Evolutionary conservation across 2,797 vertebrate genomes (phyloP), one percentile per base, ranked within the genome.

Genomic region (Sebastes trivittatus): DNA sequence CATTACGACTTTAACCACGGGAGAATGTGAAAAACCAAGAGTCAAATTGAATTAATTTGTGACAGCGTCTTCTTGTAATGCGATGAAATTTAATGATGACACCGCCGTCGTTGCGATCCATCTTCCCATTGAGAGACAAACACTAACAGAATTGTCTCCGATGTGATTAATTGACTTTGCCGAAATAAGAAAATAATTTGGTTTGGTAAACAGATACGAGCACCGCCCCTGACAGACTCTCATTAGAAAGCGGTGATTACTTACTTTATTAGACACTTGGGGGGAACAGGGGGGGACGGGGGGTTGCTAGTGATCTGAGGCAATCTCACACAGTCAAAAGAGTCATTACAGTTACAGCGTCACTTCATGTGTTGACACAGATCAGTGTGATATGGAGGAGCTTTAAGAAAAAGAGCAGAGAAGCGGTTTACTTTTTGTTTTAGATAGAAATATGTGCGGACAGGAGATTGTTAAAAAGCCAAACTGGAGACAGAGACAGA

Each of bases 111-210:
- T 34, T 56, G 77, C 65, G 54, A 85, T 92, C 82, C 75, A 61
- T 89, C 87, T 85, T 80, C 65, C 75, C 30, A 68, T 58, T 55
- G 74, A 78, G 76, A 78, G 36, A 68, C 70, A 60, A 78, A 71
- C 76, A 67, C 80, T 60, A 83, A 82, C 77, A 73, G 55, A 82
- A 89, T 84, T 60, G 72, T 74, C 82, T 90, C 74, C n/a, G 34
- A 34, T 69, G 72, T 86, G 91, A 92, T 88, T 86, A 89, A 92
- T 83, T 88, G 84, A 83, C 81, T 79, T 85, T 86, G 77, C 70
- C 38, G 69, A 86, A 91, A 85, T 86, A 89, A 89, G 72, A 89
- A 82, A 88, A 88, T 86, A 76, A 92, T 92, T 88, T 86, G 84
- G 78, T 88, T 88, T 75, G 79, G 84, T 87, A 86, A 90, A 86